Evolutionary conservation across 2,888 invertebrate species (phyloP).

Genomic region (Achlya flavicornis): DNA sequence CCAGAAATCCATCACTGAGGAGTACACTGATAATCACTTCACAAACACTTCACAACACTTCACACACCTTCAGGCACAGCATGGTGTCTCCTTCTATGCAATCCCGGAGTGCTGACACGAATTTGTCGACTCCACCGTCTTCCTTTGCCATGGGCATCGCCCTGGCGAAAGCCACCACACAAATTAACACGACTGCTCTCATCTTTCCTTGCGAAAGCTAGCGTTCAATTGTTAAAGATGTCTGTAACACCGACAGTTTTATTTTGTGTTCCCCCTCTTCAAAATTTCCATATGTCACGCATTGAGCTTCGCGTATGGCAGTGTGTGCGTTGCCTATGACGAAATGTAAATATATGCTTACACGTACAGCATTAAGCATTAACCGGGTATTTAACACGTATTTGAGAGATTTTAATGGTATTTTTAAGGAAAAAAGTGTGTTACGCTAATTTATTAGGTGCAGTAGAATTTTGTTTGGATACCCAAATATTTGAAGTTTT

Average conservation of each 20-base stretch:
- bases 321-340: slow-evolving; percentile 44
- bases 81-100: slow-evolving; percentile 88
- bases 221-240: slow-evolving; percentile 73
- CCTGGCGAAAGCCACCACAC: slow-evolving; percentile 59
- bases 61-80: slow-evolving; percentile 89
- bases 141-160: slow-evolving; percentile 72
- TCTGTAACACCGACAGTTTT: slow-evolving; percentile 69
- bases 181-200: slow-evolving; percentile 69
- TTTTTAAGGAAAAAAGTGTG: slow-evolving; percentile 48
- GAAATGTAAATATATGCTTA: slow-evolving; percentile 54
- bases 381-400: slow-evolving; percentile 60
- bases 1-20: slow-evolving; percentile 35
- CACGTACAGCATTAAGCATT: slow-evolving; percentile 39
- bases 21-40: slow-evolving; percentile 29
- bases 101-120: slow-evolving; percentile 83
- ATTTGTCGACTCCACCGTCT: slow-evolving; percentile 66
- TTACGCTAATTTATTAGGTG: slow-evolving; percentile 44
- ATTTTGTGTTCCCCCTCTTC: slow-evolving; percentile 71
- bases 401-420: slow-evolving; percentile 50
- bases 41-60: slow-evolving; percentile 66
- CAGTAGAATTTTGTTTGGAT: slow-evolving; percentile 25
- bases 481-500: slow-evolving; percentile 22
- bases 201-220: slow-evolving; percentile 62
- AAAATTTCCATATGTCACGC: slow-evolving; percentile 73
- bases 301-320: slow-evolving; percentile 36